Base-by-base conservation (phyloP, 1,140 invertebrate genomes). In the Marisa cornuarietis region DNA sequence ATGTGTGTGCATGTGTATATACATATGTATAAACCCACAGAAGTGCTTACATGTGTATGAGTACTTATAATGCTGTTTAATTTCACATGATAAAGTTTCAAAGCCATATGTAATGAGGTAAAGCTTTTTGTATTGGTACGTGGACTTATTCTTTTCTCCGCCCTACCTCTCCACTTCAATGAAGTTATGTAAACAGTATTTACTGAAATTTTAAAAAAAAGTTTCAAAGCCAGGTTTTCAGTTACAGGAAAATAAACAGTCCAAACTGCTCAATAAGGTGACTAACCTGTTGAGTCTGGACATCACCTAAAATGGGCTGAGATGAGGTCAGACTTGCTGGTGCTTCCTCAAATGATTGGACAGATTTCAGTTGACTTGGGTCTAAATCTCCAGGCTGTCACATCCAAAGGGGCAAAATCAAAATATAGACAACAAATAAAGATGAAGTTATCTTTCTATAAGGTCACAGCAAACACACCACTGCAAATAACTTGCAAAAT, bases 281-380 rank as follows among this genome's bases (percentile, higher is more conserved):
- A 74, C 51, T 24, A 26, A 82, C 81, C 78, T 71, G 81, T 63
- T 80, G 75, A 54, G 78, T 68, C 22, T 71, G 76, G 26, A 51
- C 73, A 22, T 49, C 78, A 51, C 75, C 26, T 51, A 78, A 62
- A 24, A 54, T 13, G 7, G 81, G 79, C 14, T 79, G 76, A 0
- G 75, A 26, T 8, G 72, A 69, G 66, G 54, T 10, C 0, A 71
- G 42, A 49, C n/a, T 51, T 24, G 61, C 69, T 9, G 73, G 51
- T 16, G 81, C 83, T 72, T 89, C 88, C 71, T 89, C 88, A 80
- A 88, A 86, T 10, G 88, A 89, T 69, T 87, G 85, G 16, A 87
- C 87, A 52, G 87, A 83, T 68, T 87, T 86, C 26, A 82, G 84
- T 71, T 89, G 87, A 20, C 77, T 76, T 20, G 78, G 79, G 24